These are phyloP conservation scores for Stegastes partitus DNA, from an alignment of 2,113 vertebrate genomes.

Conservation along the genomic window DNA sequence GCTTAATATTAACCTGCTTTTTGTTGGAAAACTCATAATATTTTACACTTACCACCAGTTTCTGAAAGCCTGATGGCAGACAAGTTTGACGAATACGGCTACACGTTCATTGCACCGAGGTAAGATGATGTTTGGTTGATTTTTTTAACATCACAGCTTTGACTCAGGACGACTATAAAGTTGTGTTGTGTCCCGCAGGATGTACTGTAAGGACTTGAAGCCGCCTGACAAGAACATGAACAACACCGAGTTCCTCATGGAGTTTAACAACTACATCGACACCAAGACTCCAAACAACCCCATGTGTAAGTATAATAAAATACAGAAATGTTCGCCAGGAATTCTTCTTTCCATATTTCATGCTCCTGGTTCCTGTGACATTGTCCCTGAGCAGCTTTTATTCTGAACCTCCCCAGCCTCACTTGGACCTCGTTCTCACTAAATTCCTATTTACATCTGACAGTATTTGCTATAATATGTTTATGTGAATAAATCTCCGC, in stretches of 20 bases:
- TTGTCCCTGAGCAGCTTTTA: too few species aligned
- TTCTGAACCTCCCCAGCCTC: too few species aligned
- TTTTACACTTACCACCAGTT: constrained; percentile 84
- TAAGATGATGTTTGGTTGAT: constrained; percentile 72
- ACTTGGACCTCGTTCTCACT: constrained; percentile 10
- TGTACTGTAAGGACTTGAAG: constrained; percentile 93
- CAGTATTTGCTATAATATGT: constrained; percentile 27
- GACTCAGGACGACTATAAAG: neutral
- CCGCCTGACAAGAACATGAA: constrained; percentile 84
- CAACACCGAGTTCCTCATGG: constrained; percentile 94
- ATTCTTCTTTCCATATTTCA: neutral
- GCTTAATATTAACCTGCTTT: neutral
- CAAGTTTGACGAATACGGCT: constrained; percentile 92
- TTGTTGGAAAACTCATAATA: constrained; percentile 23
- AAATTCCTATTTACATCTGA: constrained; percentile 38
- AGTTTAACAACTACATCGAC: constrained; percentile 94
- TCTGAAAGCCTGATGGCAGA: constrained; percentile 91
- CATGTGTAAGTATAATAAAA: constrained; percentile 88
- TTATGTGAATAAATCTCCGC: constrained; percentile 45
- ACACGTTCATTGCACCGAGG: constrained; percentile 95
- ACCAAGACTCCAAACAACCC: constrained; percentile 89
- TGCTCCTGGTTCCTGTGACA: neutral
- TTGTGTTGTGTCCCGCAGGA: constrained; percentile 80
- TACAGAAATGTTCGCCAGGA: neutral
- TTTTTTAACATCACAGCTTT: neutral